phyloP scores from a whole-genome alignment of 2,797 vertebrate genomes.

The Phoebastria nigripes region DNA sequence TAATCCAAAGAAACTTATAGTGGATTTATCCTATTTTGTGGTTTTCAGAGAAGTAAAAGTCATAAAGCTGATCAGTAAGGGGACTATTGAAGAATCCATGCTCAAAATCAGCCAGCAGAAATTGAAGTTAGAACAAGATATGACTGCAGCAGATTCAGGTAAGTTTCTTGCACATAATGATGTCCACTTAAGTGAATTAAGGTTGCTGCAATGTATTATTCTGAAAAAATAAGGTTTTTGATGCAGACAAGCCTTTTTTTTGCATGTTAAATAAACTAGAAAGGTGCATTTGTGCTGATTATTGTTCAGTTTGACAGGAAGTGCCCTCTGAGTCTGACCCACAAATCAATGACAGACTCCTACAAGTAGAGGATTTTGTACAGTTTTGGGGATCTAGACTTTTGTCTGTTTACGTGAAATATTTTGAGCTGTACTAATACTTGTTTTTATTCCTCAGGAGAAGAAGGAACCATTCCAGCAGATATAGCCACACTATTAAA shows the following conservation, averaged over 20 bases:
- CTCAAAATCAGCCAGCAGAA: constrained; percentile 91
- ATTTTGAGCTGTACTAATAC: not conserved
- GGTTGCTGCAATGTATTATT: not conserved
- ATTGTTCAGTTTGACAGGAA: not conserved
- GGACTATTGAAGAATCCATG: constrained; percentile 92
- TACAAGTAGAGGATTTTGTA: not conserved
- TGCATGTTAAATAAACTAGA: not conserved
- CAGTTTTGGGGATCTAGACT: not conserved
- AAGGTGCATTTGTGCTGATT: not conserved
- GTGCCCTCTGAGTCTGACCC: not conserved
- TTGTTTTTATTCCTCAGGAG: constrained; percentile 72
- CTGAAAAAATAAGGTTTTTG: not conserved
- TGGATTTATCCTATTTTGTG: not conserved
- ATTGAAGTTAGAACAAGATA: constrained; percentile 93
- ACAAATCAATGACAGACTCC: not conserved
- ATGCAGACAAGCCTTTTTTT: not conserved
- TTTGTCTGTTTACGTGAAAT: not conserved
- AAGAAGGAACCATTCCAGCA: constrained; percentile 85
- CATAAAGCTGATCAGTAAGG: constrained; percentile 90
- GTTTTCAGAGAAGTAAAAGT: constrained; percentile 82
- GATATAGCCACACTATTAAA: constrained; percentile 93
- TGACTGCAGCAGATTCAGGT: constrained; percentile 89
- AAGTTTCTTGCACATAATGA: not conserved
- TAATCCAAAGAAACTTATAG: not conserved
- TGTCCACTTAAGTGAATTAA: not conserved